Evolutionary conservation across 1,140 invertebrate genomes (phyloP).

Genomic region (Cydia pomonella): DNA sequence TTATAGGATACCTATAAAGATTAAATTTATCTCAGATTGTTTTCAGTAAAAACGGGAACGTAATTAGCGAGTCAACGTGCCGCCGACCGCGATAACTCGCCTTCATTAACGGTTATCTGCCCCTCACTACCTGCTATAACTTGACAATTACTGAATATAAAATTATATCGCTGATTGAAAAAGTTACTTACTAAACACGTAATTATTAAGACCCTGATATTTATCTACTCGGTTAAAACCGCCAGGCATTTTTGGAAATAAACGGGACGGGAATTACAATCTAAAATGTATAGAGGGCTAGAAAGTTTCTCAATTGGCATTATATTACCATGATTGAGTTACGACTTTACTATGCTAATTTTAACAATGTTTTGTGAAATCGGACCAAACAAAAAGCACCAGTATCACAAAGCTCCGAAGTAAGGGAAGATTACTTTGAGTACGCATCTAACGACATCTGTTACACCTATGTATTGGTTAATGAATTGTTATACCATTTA

Average conservation of each 20-base stretch:
- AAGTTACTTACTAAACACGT: slow-evolving; percentile 57
- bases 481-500: slow-evolving; percentile 19
- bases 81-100: slow-evolving; percentile 19
- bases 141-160: slow-evolving; percentile 42
- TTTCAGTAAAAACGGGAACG: slow-evolving; percentile 3
- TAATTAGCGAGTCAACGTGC: slow-evolving; percentile 4
- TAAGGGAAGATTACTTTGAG: slow-evolving; percentile 27
- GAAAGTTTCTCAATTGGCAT: background rate
- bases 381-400: slow-evolving; percentile 19
- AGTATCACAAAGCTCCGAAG: slow-evolving; percentile 18
- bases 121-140: slow-evolving; percentile 42
- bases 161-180: slow-evolving; percentile 56
- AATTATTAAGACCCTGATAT: slow-evolving; percentile 70
- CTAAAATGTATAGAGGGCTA: slow-evolving; percentile 10
- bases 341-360: background rate
- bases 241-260: slow-evolving; percentile 21
- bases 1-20: slow-evolving; percentile 10
- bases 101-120: slow-evolving; percentile 43
- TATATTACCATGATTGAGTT: background rate
- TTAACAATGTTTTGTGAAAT: background rate
- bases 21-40: slow-evolving; percentile 8
- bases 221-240: slow-evolving; percentile 54
- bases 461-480: slow-evolving; percentile 1
- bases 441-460: slow-evolving; percentile 1
- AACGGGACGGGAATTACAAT: slow-evolving; percentile 30